phyloP scores from a whole-genome alignment of 2,888 invertebrate genomes.

The Pasiphila rectangulata region DNA sequence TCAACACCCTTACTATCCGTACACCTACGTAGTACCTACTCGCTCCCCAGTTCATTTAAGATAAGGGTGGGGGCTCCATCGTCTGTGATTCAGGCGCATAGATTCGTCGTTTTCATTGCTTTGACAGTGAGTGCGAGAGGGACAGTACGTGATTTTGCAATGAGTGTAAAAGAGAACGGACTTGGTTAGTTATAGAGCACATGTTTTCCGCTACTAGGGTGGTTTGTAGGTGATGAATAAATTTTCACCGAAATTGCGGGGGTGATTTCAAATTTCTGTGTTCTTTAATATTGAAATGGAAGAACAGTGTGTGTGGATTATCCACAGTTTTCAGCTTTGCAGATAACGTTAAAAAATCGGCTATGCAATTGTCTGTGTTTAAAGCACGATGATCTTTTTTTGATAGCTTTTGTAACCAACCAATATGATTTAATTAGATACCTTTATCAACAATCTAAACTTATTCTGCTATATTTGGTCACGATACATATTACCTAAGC shows the following conservation, averaged over 20 bases:
- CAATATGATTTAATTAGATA: no score
- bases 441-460: no score
- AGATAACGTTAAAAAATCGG: no score
- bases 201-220: constrained; percentile 52
- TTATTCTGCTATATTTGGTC: no score
- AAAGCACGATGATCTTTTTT: no score
- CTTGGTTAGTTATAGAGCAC: constrained; percentile 68
- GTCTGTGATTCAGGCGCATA: constrained; percentile 75
- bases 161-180: constrained; percentile 52
- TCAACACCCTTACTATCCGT: constrained; percentile 31
- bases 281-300: constrained; percentile 12
- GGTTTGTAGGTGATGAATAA: constrained; percentile 52
- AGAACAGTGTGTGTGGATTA: background rate
- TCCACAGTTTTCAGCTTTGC: no score
- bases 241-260: constrained; percentile 41
- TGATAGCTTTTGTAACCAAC: no score
- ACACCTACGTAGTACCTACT: constrained; percentile 45
- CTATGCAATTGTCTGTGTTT: no score
- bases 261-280: constrained; percentile 20
- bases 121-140: constrained; percentile 62
- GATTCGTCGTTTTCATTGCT: constrained; percentile 76
- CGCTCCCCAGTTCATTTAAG: constrained; percentile 75
- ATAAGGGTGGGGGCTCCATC: constrained; percentile 61
- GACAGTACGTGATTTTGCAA: constrained; percentile 44
- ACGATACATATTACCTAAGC: no score